Evolutionary conservation across 2,888 invertebrate genomes (phyloP).

Genomic region (Hydrotaea cyrtoneurina): DNA sequence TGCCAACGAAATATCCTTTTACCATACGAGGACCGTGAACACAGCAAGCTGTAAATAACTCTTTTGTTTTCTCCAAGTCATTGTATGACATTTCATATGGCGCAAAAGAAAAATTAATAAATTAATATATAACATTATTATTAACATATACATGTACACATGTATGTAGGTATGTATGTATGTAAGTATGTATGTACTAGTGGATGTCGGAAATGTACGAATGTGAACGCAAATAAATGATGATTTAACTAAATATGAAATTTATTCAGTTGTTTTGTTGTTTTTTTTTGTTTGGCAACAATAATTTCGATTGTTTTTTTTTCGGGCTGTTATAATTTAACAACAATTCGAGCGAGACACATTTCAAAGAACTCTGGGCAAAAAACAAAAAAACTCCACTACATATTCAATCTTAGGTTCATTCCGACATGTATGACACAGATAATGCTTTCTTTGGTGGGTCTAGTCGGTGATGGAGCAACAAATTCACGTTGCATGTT

Average conservation of each 20-base stretch:
- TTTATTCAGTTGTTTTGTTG: not conserved
- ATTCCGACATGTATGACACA: slow-evolving; percentile 6
- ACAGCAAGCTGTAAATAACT: not conserved
- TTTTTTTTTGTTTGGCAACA: not conserved
- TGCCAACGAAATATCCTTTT: not conserved
- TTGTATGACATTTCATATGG: slow-evolving; percentile 12
- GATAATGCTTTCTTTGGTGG: not conserved
- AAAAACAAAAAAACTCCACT: too few relatives aligned
- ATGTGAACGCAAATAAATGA: slow-evolving; percentile 16
- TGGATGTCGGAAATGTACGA: not conserved
- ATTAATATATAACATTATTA: slow-evolving; percentile 7
- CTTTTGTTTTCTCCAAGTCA: not conserved
- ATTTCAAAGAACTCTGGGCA: too few relatives aligned
- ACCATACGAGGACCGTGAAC: not conserved
- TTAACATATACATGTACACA: not conserved
- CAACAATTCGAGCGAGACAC: not conserved
- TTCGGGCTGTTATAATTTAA: too few relatives aligned
- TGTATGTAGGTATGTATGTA: not conserved
- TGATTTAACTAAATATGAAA: slow-evolving; percentile 5
- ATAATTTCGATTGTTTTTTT: not conserved
- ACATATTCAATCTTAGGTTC: not conserved
- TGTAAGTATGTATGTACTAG: not conserved
- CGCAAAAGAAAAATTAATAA: not conserved
- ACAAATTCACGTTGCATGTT: not conserved
- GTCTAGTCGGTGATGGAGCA: not conserved